These are phyloP conservation scores for Schizotus pectinicornis DNA, from an alignment of 2,888 invertebrate species.

Conservation along the genomic window DNA sequence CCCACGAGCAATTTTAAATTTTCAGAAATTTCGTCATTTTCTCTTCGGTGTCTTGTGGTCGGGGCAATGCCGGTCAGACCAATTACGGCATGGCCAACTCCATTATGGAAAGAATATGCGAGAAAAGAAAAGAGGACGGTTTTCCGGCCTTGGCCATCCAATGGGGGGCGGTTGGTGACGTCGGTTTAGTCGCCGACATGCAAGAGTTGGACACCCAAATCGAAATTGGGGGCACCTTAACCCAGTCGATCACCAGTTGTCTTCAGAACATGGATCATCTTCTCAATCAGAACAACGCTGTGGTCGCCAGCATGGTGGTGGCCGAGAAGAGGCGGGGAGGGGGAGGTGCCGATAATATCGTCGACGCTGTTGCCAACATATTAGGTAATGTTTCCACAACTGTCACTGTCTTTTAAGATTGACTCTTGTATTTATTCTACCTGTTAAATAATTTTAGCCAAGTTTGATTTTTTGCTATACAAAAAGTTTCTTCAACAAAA, in stretches of 20 bases:
- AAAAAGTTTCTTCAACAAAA: too few relatives aligned
- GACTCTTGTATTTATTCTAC: too few relatives aligned
- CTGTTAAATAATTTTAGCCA: too few relatives aligned
- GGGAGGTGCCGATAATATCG: constrained; percentile 67
- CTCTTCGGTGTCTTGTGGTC: constrained; percentile 89
- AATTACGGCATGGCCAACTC: constrained; percentile 91
- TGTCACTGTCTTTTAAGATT: too few relatives aligned
- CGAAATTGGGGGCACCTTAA: constrained; percentile 65
- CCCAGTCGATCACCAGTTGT: constrained; percentile 69
- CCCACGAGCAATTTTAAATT: neutral
- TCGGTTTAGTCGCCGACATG: constrained; percentile 66
- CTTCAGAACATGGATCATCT: constrained; percentile 69
- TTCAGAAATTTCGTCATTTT: constrained; percentile 83
- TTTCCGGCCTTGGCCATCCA: constrained; percentile 84
- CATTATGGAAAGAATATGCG: constrained; percentile 86
- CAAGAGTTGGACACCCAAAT: constrained; percentile 53
- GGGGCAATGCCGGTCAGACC: constrained; percentile 90
- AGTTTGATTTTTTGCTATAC: too few relatives aligned
- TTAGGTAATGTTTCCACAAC: too few relatives aligned
- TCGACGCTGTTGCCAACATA: constrained; percentile 69
- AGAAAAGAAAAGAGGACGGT: constrained; percentile 71
- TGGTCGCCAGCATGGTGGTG: constrained; percentile 82
- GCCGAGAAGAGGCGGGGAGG: constrained; percentile 66
- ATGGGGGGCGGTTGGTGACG: constrained; percentile 94
- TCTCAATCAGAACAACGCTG: constrained; percentile 63